phyloP scores from a whole-genome alignment of 2,797 vertebrate genomes.

The Pantherophis vulpinus region DNA sequence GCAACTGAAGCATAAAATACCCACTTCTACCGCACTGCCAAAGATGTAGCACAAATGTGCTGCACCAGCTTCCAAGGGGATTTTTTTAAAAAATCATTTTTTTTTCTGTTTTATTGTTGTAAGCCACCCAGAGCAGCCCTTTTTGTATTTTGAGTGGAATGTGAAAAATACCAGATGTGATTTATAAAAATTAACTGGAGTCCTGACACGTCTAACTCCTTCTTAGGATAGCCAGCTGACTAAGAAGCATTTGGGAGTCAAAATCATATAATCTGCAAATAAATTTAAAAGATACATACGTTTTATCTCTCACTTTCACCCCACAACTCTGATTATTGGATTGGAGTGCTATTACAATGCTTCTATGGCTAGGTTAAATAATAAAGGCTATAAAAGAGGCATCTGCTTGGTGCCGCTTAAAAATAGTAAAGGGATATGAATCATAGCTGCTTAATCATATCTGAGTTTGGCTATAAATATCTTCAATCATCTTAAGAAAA shows the following conservation, averaged over 20 bases:
- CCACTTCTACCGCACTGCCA: neutral
- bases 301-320: neutral
- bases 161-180: neutral
- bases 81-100: too few species aligned
- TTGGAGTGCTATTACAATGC: neutral
- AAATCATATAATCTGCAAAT: neutral
- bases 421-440: neutral
- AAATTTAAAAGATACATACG: neutral
- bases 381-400: neutral
- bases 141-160: neutral
- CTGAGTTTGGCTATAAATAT: neutral
- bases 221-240: neutral
- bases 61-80: neutral
- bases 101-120: neutral
- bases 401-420: neutral
- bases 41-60: neutral
- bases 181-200: neutral
- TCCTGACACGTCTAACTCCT: neutral
- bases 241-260: neutral
- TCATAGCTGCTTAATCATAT: neutral
- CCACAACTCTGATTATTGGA: neutral
- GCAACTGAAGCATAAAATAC: neutral
- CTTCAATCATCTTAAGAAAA: neutral
- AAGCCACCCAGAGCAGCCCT: neutral
- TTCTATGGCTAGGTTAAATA: neutral